Base-by-base conservation (phyloP, 1,140 invertebrate genomes). In the Drosophila triauraria region DNA sequence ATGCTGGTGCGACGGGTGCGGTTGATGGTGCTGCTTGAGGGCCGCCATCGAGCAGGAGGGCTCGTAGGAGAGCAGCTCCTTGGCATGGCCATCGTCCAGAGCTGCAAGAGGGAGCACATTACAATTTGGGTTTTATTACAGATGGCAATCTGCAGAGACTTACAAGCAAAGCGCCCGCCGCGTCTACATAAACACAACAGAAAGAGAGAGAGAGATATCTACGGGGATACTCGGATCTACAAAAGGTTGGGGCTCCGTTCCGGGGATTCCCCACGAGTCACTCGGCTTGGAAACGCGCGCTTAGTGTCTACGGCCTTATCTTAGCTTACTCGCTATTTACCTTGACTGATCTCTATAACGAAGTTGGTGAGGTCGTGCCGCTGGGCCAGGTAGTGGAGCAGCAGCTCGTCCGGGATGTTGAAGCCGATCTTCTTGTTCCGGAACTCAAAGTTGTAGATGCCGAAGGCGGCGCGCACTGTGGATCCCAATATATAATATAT, bases 341-440 rank as follows among this genome's bases (percentile, higher is more conserved):
- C 91, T 86, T 92, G 91, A 47, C 82, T 91, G 71, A 92, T 90
- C 82, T 92, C 91, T 86, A 92, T 92, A 78, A 92, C 91, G 84
- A 92, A 92, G 82, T 92, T 92, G 70, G 91, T 92, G 59, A 92
- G 85, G 75, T 92, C 91, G 60, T 91, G 91, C 25, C 91, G 69
- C 71, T 92, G 91, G 43, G 87, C 91, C 85, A 92, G 76, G 58
- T 92, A 92, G 51, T 92, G 81, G 35, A 92, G 75, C 74, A 92
- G 53, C 51, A 92, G 84, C 25, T 92, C 91, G 69, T 92, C 91
- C 43, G 91, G 91, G 70, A 92, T 92, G 54, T 91, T 92, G 58
- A 92, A 92, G 58, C 91, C 91, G 69, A 92, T 92, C 60, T 92
- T 92, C 68, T 92, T 92, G 64, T 92, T 92, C 50, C 91, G 82